phyloP scores from a whole-genome alignment of 2,888 invertebrate genomes.

The Kuschelorhynchus macadamiae region DNA sequence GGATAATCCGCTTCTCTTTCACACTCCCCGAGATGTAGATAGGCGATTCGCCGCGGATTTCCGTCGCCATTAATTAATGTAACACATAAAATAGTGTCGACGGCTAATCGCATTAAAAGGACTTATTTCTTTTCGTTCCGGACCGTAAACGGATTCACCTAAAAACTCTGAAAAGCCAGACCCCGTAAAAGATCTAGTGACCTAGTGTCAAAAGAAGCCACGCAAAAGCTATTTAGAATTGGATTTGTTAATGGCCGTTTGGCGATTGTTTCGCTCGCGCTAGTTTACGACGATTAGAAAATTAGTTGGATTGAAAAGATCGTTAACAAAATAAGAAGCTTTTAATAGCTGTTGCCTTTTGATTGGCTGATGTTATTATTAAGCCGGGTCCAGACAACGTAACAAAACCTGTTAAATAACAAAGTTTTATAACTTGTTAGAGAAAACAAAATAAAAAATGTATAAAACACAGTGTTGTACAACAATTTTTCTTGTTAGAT shows the following conservation, averaged over 20 bases:
- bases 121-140: slow-evolving; percentile 35
- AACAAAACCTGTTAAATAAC: too few relatives aligned
- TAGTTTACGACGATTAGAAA: too few relatives aligned
- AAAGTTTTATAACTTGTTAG: too few relatives aligned
- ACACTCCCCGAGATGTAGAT: slow-evolving; percentile 13
- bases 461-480: too few relatives aligned
- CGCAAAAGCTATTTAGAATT: slow-evolving; percentile 29
- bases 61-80: slow-evolving; percentile 14
- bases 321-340: too few relatives aligned
- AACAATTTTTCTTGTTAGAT: too few relatives aligned
- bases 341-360: too few relatives aligned
- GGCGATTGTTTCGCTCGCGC: not conserved
- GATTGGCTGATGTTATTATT: too few relatives aligned
- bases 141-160: slow-evolving; percentile 53
- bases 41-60: slow-evolving; percentile 4
- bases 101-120: slow-evolving; percentile 3
- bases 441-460: too few relatives aligned
- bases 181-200: slow-evolving; percentile 51
- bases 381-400: too few relatives aligned
- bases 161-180: slow-evolving; percentile 43
- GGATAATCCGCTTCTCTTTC: slow-evolving; percentile 5
- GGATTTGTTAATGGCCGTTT: slow-evolving; percentile 41
- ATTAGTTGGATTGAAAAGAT: too few relatives aligned
- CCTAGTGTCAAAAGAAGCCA: slow-evolving; percentile 60
- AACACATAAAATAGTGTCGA: slow-evolving; percentile 7